Evolutionary conservation across 2,888 invertebrate genomes (phyloP), one percentile per base, ranked within the genome.

Genomic region (Plagiodera versicolora): DNA sequence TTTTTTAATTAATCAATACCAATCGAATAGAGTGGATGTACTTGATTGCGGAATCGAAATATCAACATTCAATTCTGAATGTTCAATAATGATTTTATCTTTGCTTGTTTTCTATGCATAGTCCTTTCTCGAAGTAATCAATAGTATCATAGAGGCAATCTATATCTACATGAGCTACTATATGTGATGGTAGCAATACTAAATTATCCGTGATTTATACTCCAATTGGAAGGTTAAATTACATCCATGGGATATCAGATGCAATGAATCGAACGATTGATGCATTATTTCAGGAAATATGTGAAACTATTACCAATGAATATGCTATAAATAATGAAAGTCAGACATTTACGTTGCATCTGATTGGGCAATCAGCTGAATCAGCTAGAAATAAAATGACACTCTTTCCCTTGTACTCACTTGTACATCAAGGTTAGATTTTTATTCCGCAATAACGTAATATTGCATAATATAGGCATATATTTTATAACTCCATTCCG

Each of bases 221-320:
- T 19, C 32, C 32, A 17, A 19, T 30, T 17, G 17, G 2, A 19
- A 51, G 51, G 35, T 51, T 39, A 19, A 51, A 51, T 51, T 51
- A 51, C 35, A 35, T 32, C 50, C 16, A 49, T 49, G 14, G 20
- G 30, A 16, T 14, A 30, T 51, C 51, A 51, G 10, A 17, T 18
- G 32, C 51, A 35, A 51, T 51, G 18, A 32, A 35, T 51, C 35
- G 39, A 39, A 39, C 39, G n/a, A 39, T 39, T 39, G 39, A 46
- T 20, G 44, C 53, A 24, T 24, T 53, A 35, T 44, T 39, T 53
- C 44, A 53, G 53, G 44, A 53, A 45, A 53, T 53, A 53, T 53
- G 45, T 16, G 17, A 24, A 39, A 30, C 53, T 53, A 53, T 53
- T 53, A 24, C 35, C 44, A 17, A 53, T 53, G 11, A 28, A 24